These are phyloP conservation scores for Bombus pyrosoma DNA, from an alignment of 1,140 invertebrate genomes.

Conservation along the genomic window DNA sequence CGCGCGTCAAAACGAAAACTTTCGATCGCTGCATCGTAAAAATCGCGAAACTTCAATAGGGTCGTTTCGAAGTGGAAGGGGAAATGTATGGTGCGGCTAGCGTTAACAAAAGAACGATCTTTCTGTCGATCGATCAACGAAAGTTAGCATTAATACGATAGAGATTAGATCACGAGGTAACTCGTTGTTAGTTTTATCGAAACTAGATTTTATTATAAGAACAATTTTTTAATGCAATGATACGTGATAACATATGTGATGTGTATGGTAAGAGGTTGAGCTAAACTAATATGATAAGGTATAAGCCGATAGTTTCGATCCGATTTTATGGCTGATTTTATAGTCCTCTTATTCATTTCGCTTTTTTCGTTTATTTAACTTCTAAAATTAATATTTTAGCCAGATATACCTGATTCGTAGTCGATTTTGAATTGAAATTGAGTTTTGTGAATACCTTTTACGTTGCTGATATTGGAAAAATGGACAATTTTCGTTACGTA, in stretches of 20 bases:
- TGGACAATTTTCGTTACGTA: background rate
- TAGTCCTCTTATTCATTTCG: too few relatives aligned
- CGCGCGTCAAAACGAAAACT: slow-evolving; percentile 23
- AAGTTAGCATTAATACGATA: background rate
- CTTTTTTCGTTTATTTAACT: background rate
- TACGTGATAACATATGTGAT: background rate
- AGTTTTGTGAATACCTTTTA: background rate
- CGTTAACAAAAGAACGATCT: slow-evolving; percentile 18
- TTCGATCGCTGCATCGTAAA: slow-evolving; percentile 36
- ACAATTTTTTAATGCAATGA: background rate
- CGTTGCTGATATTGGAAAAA: background rate
- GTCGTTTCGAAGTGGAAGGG: background rate
- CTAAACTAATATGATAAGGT: background rate
- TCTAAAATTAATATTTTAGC: background rate
- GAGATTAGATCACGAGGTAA: background rate
- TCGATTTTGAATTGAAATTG: too few relatives aligned
- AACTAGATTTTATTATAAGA: background rate
- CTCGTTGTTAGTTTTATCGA: background rate
- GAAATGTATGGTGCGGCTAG: too few relatives aligned
- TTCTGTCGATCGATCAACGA: background rate
- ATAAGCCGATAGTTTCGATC: background rate
- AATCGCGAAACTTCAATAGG: background rate
- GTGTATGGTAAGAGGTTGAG: background rate
- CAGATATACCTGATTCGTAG: background rate
- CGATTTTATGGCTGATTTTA: too few relatives aligned